Percentiles rank a stretch among this genome's conserved stretches.
Evolutionary conservation across 2,797 vertebrate species (phyloP).

Genomic region (Mus spretus): DNA sequence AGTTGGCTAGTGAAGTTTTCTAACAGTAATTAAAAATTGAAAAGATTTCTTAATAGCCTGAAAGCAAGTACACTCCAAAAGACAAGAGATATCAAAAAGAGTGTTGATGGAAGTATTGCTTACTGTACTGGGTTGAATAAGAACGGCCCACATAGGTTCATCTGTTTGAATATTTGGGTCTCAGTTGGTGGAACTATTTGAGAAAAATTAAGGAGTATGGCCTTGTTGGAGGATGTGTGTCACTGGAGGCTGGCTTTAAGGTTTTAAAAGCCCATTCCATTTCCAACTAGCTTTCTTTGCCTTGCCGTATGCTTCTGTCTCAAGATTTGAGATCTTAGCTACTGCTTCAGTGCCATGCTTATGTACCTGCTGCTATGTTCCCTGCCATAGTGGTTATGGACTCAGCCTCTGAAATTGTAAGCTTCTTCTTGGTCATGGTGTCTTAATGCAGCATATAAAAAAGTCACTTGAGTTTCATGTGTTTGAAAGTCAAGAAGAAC

Average conservation of each 20-base stretch:
- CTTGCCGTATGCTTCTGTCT: neutral
- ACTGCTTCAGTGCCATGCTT: neutral
- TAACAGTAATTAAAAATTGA: slow-evolving; percentile 25
- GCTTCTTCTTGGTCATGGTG: neutral
- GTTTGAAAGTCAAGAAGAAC: too few species aligned
- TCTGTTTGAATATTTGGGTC: neutral
- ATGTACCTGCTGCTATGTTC: neutral
- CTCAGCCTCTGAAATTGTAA: neutral
- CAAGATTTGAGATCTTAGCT: neutral
- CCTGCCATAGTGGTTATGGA: neutral
- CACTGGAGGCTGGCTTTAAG: neutral
- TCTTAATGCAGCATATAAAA: neutral
- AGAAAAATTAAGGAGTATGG: neutral
- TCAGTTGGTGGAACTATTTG: neutral
- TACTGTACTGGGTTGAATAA: neutral
- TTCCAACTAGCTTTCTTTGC: neutral
- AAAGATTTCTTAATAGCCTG: slow-evolving; percentile 1
- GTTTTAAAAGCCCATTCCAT: neutral
- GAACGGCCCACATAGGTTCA: neutral
- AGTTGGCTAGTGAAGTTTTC: slow-evolving; percentile 15
- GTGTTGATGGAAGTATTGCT: neutral
- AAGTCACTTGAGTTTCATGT: too few species aligned
- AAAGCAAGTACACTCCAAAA: neutral
- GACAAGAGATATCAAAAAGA: neutral
- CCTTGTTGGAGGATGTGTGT: neutral